Evolutionary conservation across 2,888 invertebrate species (phyloP).

Genomic region (Apamea sordens): DNA sequence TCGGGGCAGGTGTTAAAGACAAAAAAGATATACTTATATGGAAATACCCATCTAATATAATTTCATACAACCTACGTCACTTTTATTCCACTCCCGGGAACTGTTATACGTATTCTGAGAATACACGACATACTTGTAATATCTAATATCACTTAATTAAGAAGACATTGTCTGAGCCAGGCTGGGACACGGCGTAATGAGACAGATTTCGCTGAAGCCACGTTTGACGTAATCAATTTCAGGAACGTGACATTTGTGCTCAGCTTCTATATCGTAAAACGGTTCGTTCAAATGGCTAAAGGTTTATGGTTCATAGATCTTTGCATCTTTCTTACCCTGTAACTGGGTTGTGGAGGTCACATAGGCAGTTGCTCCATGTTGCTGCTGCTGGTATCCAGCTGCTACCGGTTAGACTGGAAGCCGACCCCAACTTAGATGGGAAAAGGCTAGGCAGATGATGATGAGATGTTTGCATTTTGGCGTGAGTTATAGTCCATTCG

Average conservation of each 20-base stretch:
- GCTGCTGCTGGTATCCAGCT: no score
- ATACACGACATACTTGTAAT: slow-evolving; percentile 45
- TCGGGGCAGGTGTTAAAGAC: not conserved
- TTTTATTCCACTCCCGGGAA: slow-evolving; percentile 19
- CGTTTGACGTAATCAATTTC: slow-evolving; percentile 52
- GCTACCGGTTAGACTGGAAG: no score
- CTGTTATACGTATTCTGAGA: slow-evolving; percentile 32
- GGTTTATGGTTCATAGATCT: not conserved
- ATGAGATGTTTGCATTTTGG: no score
- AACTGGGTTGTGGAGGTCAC: no score
- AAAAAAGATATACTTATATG: not conserved
- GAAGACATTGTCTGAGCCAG: slow-evolving; percentile 46
- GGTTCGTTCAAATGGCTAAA: not conserved
- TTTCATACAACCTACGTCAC: slow-evolving; percentile 22
- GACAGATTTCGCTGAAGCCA: slow-evolving; percentile 40
- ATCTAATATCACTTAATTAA: slow-evolving; percentile 60
- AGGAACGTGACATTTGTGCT: slow-evolving; percentile 29
- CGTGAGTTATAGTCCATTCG: no score
- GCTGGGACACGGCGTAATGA: slow-evolving; percentile 44
- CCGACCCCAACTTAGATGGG: no score
- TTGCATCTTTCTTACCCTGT: not conserved
- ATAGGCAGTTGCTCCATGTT: no score
- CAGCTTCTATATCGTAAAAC: not conserved
- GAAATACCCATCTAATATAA: slow-evolving; percentile 16
- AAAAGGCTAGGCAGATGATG: no score